Evolutionary conservation across 2,888 invertebrate species (phyloP), one percentile per base, ranked within the genome.

Genomic region (Choreutis nemorana): DNA sequence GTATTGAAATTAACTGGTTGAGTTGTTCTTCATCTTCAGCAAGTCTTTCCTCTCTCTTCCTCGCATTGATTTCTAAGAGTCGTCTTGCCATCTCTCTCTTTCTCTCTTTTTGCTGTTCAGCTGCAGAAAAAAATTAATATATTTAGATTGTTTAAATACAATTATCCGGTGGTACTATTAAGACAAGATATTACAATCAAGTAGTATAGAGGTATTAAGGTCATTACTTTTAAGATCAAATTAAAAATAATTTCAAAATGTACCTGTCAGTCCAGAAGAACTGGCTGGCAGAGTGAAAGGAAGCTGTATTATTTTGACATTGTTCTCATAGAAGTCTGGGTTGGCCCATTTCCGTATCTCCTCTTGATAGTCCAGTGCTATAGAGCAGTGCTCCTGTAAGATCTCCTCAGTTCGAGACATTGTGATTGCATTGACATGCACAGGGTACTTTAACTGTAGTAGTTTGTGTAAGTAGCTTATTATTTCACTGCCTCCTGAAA

Each of bases 401-500:
- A 97, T 72, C 56, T 94, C 91, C 81, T 97, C 96, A 21, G 90
- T 88, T 36, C 95, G 82, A 33, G 90, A 91, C 41, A 91, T 84
- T 1, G 94, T 93, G 36, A 97, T 89, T 1, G 92, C 88, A 55
- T 90, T 90, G 1, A 91, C 84, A 67, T 96, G 96, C 1, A 90
- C 91, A 0, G 97, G 95, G 65, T 96, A 96, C 59, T 96, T 96
- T 21, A 97, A 81, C 66, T 97, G 96, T 21, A 97, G 79, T 26
- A 96, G 79, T 35, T 93, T 84, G 61, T 94, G 93, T 56, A 97
- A 80, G 56, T 91, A 96, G 21, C 83, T 83, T 34, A 89, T 87
- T 43, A 96, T 85, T 63, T 95, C 93, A 55, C 85, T 89, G 15
- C 96, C 96, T 29, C 85, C 85, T 80, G 35, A 2, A 54, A 49